Evolutionary conservation across 2,797 vertebrate genomes (phyloP), one percentile per base, ranked within the genome.

Genomic region (Halcyon chelicuti): DNA sequence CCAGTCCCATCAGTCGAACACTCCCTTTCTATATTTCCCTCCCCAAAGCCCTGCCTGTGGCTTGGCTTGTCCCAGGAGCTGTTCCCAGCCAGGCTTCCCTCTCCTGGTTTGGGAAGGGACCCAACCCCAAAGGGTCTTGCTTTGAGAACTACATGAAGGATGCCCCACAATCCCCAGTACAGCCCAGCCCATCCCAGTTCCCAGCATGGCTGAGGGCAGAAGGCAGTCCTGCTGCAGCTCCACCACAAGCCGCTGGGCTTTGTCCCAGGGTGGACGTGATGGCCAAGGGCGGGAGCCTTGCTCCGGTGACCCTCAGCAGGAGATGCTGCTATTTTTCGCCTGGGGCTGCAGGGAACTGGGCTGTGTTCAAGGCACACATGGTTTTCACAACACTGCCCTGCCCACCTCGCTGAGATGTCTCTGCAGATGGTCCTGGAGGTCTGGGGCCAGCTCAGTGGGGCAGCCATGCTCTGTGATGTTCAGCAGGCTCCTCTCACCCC

Each of bases 371-470:
- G 60, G 60, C 37, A 73, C 65, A 60, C 33, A 3, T 28, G 13
- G 52, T 47, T 81, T 67, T 62, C 55, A 73, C 61, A 58, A 10
- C 51, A 26, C 16, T 1, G 1, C 39, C 74, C 39, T 51, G 49
- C 54, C 14, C 0, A 1, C 7, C 28, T 54, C 2, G 0, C 26
- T 0, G 5, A 60, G 52, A n/a, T 10, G 15, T 23, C 80, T 57
- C 76, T 52, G 46, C 39, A 54, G 76, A 25, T n/a, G 61, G 29
- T 63, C 25, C 42, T 2, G 1, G 29, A 54, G 52, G n/a, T 52
- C 72, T 42, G 12, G 0, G 1, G 57, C 51, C 61, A 65, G 35
- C 55, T 57, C 2, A 1, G 47, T 3, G 7, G 15, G 20, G 35
- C 39, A 47, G 68, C 0, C 0, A 31, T 49, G 54, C 29, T 67